phyloP scores from a whole-genome alignment of 2,888 invertebrate genomes.

The Andrena bucephala region DNA sequence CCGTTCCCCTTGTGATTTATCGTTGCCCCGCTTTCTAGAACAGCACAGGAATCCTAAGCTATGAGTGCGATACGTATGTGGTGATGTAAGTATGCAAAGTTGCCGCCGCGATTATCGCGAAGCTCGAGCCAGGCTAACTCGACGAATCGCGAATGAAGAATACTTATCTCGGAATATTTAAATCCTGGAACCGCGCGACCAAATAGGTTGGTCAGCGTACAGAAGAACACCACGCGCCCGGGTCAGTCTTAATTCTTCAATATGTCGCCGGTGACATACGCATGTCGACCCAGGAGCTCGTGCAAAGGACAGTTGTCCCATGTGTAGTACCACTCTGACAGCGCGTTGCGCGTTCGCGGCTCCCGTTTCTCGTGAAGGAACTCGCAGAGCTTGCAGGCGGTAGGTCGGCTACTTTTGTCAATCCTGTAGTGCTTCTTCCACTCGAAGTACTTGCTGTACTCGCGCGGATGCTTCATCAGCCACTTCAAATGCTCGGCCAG shows the following conservation, averaged over 20 bases:
- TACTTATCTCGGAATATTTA: too few species aligned
- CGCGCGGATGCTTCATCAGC: constrained; percentile 86
- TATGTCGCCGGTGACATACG: constrained; percentile 43
- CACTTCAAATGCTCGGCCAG: constrained; percentile 87
- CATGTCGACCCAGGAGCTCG: constrained; percentile 40
- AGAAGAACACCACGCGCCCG: not conserved
- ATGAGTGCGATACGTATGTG: too few species aligned
- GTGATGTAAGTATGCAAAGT: too few species aligned
- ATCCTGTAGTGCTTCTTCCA: constrained; percentile 88
- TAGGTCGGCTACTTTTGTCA: constrained; percentile 85
- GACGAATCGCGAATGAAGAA: too few species aligned
- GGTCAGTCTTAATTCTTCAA: constrained; percentile 33
- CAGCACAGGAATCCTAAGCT: too few species aligned
- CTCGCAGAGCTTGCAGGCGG: constrained; percentile 88
- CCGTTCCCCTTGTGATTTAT: too few species aligned
- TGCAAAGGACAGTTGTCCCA: constrained; percentile 74
- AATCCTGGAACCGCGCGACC: too few species aligned
- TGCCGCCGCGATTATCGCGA: too few species aligned
- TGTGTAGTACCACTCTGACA: constrained; percentile 74
- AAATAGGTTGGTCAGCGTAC: not conserved
- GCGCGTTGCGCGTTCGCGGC: constrained; percentile 57
- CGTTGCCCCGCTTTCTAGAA: too few species aligned
- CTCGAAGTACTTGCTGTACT: constrained; percentile 89
- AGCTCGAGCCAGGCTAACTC: too few species aligned
- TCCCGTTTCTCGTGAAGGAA: constrained; percentile 82